Evolutionary conservation across 2,888 invertebrate species (phyloP).

Genomic region (Epirrita christyi): DNA sequence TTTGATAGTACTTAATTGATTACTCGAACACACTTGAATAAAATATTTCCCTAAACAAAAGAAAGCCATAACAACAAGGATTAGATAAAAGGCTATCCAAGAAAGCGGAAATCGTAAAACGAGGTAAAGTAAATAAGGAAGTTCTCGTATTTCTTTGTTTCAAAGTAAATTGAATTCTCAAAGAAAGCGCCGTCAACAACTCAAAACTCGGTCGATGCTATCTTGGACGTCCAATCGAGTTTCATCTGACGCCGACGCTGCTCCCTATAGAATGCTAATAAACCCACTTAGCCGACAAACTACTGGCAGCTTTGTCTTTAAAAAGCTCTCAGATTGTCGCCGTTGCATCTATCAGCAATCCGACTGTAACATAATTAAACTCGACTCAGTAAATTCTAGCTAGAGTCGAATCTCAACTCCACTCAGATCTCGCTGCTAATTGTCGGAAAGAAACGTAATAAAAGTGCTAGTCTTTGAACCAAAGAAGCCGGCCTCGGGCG

Average conservation of each 20-base stretch:
- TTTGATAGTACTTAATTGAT: background rate
- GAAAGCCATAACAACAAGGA: slow-evolving; percentile 6
- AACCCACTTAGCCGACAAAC: slow-evolving; percentile 70
- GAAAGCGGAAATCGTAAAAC: slow-evolving; percentile 30
- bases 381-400: slow-evolving; percentile 66
- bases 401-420: slow-evolving; percentile 64
- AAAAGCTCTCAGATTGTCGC: slow-evolving; percentile 60
- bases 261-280: slow-evolving; percentile 64
- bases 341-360: slow-evolving; percentile 73
- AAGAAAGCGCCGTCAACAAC: slow-evolving; percentile 47
- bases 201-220: slow-evolving; percentile 56
- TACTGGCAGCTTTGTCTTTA: slow-evolving; percentile 66
- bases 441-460: slow-evolving; percentile 80
- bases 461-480: slow-evolving; percentile 80
- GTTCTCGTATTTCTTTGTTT: slow-evolving; percentile 40
- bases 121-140: slow-evolving; percentile 37
- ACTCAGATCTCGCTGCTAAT: slow-evolving; percentile 74
- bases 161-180: slow-evolving; percentile 44
- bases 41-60: slow-evolving; percentile 2
- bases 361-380: slow-evolving; percentile 71
- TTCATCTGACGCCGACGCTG: slow-evolving; percentile 51
- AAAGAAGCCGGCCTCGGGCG: slow-evolving; percentile 68
- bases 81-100: slow-evolving; percentile 13
- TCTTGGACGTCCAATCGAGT: slow-evolving; percentile 69
- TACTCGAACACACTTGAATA: background rate